Base-by-base conservation (phyloP, 1,140 invertebrate species). In the Drosophila sulfurigaster region DNA sequence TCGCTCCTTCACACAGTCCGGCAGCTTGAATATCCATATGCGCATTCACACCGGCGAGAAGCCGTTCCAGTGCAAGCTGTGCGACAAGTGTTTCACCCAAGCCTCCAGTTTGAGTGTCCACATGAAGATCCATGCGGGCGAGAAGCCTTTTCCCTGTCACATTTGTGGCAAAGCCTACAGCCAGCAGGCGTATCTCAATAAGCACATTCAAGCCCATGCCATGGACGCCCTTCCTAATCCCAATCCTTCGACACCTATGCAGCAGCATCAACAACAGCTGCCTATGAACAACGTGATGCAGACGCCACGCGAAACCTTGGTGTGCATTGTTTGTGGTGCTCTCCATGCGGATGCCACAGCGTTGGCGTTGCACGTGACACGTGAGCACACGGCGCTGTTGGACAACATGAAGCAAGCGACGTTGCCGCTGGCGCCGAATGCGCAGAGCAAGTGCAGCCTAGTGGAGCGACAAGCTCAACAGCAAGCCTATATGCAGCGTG, bases 21-120 rank as follows among this genome's bases (percentile, higher is more conserved):
- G 94, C 30, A 93, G 93, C 6, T 75, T 94, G 93, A 97, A 95
- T 45, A 94, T 97, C 35, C 98, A 98, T 83, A 95, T 97, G 93
- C 95, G 95, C 41, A 96, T 96, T 25, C 96, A 97, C 79, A 93
- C 93, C 1, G 94, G 95, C 5, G 93, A 93, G 35, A 90, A 92
- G 46, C 92, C 92, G 0, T 93, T 93, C 51, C 94, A 94, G 45
- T 95, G 95, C 92, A 94, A 94, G 79, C 90, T 94, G 1, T 95
- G 94, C 75, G 93, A 94, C 63, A 95, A 94, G 82, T 94, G 94
- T 43, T 95, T 95, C 80, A 94, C 94, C 6, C 94, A 94, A 70
- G 94, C 94, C 1, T 94, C 94, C 75, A 94, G 94, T 57, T 83
- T 95, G 1, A 95, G 94, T 66, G 94, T 95, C 56, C 95, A 95